These are phyloP conservation scores for Caenorhabditis wallacei DNA, from an alignment of 2,888 invertebrate genomes.

Conservation along the genomic window DNA sequence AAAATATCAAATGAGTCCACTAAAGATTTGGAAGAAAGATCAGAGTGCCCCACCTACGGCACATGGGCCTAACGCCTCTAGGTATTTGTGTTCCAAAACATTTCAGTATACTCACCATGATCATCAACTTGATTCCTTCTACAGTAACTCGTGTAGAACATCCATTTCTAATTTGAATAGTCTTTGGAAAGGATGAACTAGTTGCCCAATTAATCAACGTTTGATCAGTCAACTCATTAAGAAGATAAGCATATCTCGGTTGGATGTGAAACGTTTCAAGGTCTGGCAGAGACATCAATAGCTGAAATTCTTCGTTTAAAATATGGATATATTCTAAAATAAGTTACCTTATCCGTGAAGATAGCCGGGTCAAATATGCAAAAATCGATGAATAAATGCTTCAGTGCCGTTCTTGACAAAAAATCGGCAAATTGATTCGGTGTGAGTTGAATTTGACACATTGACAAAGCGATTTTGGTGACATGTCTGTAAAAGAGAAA, in stretches of 20 bases:
- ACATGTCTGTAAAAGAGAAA: conserved; percentile 54
- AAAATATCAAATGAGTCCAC: neutral
- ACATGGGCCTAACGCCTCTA: too few relatives aligned
- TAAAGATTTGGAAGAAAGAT: too few relatives aligned
- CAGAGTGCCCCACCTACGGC: too few relatives aligned
- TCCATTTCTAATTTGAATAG: conserved; percentile 40
- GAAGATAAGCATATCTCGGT: conserved; percentile 53
- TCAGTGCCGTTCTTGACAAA: conserved; percentile 52
- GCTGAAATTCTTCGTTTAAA: too few relatives aligned
- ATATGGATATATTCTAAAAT: neutral
- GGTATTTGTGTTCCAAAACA: too few relatives aligned
- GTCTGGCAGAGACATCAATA: conserved; percentile 48
- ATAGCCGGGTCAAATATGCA: conserved; percentile 59
- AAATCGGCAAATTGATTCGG: conserved; percentile 48
- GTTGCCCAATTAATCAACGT: conserved; percentile 60
- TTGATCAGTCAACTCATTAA: conserved; percentile 63
- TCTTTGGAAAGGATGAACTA: neutral
- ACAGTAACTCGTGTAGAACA: conserved; percentile 46
- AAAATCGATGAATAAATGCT: conserved; percentile 56
- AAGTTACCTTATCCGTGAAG: conserved; percentile 53
- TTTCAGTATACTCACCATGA: conserved; percentile 39
- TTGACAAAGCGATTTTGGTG: conserved; percentile 47
- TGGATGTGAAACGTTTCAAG: conserved; percentile 65
- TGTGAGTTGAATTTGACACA: conserved; percentile 51
- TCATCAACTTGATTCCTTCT: conserved; percentile 50